Percentiles rank a stretch among this genome's conserved stretches.
Conservation (phyloP, 2,113 vertebrate genomes). For the Lophotis ruficrista region DNA sequence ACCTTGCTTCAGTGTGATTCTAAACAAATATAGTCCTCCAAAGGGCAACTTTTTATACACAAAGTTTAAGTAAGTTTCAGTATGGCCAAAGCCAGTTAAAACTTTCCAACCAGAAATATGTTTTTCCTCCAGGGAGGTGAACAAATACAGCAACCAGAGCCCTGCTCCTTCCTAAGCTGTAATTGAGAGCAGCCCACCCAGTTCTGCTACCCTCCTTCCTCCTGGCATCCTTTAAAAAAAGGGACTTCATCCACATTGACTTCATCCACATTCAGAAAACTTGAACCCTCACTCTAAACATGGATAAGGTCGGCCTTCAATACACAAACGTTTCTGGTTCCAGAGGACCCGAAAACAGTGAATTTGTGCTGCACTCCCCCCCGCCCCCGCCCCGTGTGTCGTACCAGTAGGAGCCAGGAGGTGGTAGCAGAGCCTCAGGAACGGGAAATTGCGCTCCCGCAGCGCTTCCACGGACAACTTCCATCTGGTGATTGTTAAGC, state of each 20-base stretch:
- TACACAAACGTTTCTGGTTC: not conserved
- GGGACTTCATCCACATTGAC: not conserved
- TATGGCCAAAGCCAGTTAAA: not conserved
- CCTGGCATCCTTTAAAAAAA: not conserved
- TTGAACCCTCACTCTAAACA: not conserved
- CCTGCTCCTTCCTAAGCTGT: not conserved
- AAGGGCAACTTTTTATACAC: not conserved
- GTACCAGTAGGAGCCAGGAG: not conserved
- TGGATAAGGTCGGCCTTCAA: not conserved
- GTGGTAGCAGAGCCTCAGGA: conserved; percentile 50
- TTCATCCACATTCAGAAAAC: not conserved
- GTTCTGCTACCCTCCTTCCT: not conserved
- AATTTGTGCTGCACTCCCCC: not conserved
- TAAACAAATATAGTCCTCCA: not conserved
- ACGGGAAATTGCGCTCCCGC: not conserved
- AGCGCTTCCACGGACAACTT: not conserved
- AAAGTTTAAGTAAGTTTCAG: not conserved
- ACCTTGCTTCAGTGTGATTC: not conserved
- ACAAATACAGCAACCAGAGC: not conserved
- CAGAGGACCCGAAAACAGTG: not conserved
- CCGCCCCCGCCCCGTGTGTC: not conserved
- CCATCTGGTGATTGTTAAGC: not conserved
- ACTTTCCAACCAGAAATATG: not conserved
- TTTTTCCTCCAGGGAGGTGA: not conserved
- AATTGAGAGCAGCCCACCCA: not conserved